phyloP scores from a whole-genome alignment of 2,113 vertebrate species.

The Leptobrachium leishanense region DNA sequence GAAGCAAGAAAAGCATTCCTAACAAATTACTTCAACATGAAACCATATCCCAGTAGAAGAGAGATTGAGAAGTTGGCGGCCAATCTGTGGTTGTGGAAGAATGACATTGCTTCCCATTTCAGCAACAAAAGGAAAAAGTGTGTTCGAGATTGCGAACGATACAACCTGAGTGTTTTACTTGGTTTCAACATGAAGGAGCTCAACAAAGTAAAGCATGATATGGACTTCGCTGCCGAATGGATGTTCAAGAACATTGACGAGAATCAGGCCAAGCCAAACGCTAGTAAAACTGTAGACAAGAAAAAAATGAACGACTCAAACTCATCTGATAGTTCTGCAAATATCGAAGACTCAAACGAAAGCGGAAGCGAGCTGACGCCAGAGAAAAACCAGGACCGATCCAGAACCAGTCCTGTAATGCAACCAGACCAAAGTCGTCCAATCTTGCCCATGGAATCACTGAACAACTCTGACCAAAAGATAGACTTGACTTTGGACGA shows the following conservation, averaged over 20 bases:
- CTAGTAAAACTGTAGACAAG: conserved; percentile 79
- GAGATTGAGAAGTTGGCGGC: conserved; percentile 93
- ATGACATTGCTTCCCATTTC: conserved; percentile 91
- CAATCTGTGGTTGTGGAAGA: conserved; percentile 94
- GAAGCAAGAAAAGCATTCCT: conserved; percentile 93
- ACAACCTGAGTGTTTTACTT: conserved; percentile 78
- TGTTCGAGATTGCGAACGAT: conserved; percentile 82
- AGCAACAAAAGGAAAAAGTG: conserved; percentile 89
- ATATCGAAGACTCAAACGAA: conserved; percentile 71
- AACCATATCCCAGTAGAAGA: conserved; percentile 84
- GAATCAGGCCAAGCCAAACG: conserved; percentile 78
- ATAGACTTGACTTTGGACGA: conserved; percentile 58
- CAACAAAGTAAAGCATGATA: conserved; percentile 81
- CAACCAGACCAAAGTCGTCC: conserved; percentile 61
- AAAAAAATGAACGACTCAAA: conserved; percentile 73
- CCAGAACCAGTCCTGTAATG: conserved; percentile 45
- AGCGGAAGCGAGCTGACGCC: conserved; percentile 57
- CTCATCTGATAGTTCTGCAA: conserved; percentile 72
- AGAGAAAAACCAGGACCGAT: conserved; percentile 59
- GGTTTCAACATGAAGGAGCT: conserved; percentile 94
- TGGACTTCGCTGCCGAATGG: conserved; percentile 77
- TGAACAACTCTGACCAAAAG: conserved; percentile 68
- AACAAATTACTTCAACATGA: conserved; percentile 87
- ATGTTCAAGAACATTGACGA: conserved; percentile 74
- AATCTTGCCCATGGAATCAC: conserved; percentile 57